Base-by-base conservation (phyloP, 2,888 invertebrate genomes). In the Athrips mouffetella region DNA sequence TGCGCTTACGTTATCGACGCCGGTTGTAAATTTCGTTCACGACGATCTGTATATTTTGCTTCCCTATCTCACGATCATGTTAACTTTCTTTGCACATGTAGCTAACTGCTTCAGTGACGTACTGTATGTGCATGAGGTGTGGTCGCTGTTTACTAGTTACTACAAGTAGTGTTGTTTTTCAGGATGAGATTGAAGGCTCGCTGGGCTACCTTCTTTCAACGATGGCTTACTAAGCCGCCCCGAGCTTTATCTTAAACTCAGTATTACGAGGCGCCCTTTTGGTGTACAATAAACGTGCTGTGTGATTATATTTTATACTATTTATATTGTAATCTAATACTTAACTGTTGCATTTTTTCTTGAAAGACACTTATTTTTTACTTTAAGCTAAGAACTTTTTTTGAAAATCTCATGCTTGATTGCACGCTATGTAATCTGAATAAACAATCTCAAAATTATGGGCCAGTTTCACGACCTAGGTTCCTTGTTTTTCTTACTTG, bases 141-240 rank as follows among this genome's bases (percentile, higher is more conserved):
- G 76, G 73, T 61, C 65, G 67, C 60, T 52, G 62, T 59, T 63
- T 60, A 60, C 55, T 69, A 61, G 69, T 75, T 77, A 60, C 79
- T 76, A 79, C 73, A 76, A 79, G 78, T 81, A 80, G 80, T 64
- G 70, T 79, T 73, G 63, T 85, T 76, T 91, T 91, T 78, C 92
- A 93, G 93, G 92, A 92, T 78, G 92, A 93, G 75, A 79, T 90
- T 76, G 85, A 89, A 76, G 90, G 89, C 71, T 89, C 91, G 57
- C 88, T 91, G 76, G 92, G 92, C 81, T 89, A 90, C 77, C 88
- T 92, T 76, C 90, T 93, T 76, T 90, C 90, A 70, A 85, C 91
- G 65, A 74, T 93, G 82, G 89, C 88, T 80, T 91, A 91, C 81
- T 91, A 90, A 73, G 63, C 67, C 66, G 62, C 67, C 55, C 63